A percentile compares a stretch with the other conserved stretches of the same genome.
Conservation (phyloP, 2,797 vertebrate genomes). For the Coracias cyanogaster region DNA sequence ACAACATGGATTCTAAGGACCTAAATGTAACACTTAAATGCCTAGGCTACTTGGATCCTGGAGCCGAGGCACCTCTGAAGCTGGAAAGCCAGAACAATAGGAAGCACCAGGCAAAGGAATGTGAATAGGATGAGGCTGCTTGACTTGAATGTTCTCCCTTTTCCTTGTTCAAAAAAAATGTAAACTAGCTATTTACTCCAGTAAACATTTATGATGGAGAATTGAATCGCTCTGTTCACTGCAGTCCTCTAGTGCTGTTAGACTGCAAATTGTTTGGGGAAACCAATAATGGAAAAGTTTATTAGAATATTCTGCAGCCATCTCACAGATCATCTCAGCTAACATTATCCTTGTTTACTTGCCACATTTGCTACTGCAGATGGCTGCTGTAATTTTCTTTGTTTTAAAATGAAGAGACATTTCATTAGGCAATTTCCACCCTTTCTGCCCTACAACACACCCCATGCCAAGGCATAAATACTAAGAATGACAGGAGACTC, state of each 20-base stretch:
- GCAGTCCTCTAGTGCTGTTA: neutral
- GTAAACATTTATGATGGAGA: neutral
- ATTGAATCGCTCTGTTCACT: neutral
- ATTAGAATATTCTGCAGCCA: constrained; percentile 18
- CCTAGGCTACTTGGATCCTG: neutral
- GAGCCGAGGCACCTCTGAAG: neutral
- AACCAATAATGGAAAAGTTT: constrained; percentile 20
- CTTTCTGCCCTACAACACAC: neutral
- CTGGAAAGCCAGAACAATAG: neutral
- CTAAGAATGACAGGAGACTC: neutral
- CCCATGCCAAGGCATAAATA: neutral
- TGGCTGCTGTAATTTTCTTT: neutral
- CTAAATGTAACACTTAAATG: neutral
- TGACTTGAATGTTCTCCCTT: neutral
- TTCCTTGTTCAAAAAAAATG: neutral
- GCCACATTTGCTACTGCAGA: neutral
- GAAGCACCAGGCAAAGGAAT: neutral
- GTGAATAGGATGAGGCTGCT: neutral
- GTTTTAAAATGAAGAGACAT: neutral
- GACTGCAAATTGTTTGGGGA: constrained; percentile 19
- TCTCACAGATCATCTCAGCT: neutral
- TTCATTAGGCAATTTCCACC: neutral
- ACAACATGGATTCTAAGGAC: neutral
- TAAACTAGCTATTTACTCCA: neutral
- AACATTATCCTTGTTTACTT: constrained; percentile 9